Conservation (phyloP, 2,113 vertebrate species). For the Heterotilapia buettikoferi region DNA sequence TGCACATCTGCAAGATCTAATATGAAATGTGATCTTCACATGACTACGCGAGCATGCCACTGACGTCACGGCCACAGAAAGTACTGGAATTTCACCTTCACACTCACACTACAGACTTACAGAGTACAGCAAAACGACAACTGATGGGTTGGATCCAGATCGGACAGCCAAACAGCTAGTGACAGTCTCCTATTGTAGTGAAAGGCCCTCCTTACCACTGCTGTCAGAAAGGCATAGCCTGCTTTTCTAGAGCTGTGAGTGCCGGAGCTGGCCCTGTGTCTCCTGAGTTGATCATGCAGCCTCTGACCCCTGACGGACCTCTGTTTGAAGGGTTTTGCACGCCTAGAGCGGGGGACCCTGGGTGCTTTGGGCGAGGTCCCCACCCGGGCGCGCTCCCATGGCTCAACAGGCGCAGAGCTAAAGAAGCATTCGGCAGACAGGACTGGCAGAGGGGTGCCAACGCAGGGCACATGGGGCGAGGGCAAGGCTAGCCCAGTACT, state of each 20-base stretch:
- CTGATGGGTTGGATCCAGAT: constrained; percentile 59
- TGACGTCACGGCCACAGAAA: constrained; percentile 57
- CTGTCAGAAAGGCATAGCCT: constrained; percentile 56
- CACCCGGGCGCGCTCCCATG: constrained; percentile 56
- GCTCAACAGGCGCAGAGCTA: constrained; percentile 68
- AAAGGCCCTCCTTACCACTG: constrained; percentile 67
- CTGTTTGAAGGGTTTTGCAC: constrained; percentile 60
- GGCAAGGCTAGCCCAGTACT: constrained; percentile 80
- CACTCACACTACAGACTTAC: constrained; percentile 70
- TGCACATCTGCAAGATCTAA: constrained; percentile 9
- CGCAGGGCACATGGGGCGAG: constrained; percentile 69
- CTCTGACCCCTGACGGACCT: constrained; percentile 68
- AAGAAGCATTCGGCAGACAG: constrained; percentile 70
- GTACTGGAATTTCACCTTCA: constrained; percentile 51
- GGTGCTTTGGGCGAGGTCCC: constrained; percentile 52
- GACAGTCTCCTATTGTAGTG: constrained; percentile 39
- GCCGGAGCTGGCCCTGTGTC: constrained; percentile 64
- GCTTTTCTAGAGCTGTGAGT: constrained; percentile 64
- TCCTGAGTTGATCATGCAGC: constrained; percentile 72
- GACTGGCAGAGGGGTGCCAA: constrained; percentile 65
- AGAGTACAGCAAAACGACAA: constrained; percentile 65
- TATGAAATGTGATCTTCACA: constrained; percentile 53
- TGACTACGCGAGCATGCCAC: constrained; percentile 71
- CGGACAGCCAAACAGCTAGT: constrained; percentile 68
- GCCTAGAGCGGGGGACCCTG: constrained; percentile 56